These are phyloP conservation scores for Epistrophe grossulariae DNA, from an alignment of 2,888 invertebrate genomes.

Conservation along the genomic window DNA sequence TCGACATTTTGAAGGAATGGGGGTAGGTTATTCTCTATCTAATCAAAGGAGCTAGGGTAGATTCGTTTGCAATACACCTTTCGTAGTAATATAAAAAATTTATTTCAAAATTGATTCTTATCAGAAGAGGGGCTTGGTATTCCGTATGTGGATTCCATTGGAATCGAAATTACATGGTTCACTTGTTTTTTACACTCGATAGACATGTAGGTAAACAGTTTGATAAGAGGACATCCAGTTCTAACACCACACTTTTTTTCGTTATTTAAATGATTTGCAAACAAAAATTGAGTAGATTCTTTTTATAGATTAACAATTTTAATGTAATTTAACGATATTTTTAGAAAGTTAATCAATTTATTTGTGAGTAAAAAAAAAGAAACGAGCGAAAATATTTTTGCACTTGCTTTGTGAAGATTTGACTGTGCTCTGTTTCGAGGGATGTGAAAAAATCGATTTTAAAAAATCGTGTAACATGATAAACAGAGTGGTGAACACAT, in stretches of 20 bases:
- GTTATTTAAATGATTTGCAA: not conserved
- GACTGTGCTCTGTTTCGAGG: conserved; percentile 32
- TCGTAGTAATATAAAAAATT: conserved; percentile 13
- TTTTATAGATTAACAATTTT: not conserved
- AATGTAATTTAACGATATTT: conserved; percentile 16
- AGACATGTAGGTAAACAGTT: conserved; percentile 70
- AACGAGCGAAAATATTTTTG: conserved; percentile 56
- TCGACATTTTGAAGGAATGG: conserved; percentile 79
- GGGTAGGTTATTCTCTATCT: conserved; percentile 64
- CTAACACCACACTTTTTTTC: conserved; percentile 19
- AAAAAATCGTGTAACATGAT: conserved; percentile 51
- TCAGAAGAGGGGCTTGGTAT: conserved; percentile 29
- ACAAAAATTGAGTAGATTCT: not conserved
- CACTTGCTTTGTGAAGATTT: conserved; percentile 48
- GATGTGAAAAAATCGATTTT: conserved; percentile 72
- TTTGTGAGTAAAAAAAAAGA: conserved; percentile 41
- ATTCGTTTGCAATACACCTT: conserved; percentile 26
- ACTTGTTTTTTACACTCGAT: conserved; percentile 37
- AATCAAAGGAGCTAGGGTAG: conserved; percentile 35
- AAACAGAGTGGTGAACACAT: conserved; percentile 61
- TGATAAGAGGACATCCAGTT: conserved; percentile 52
- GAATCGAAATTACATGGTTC: conserved; percentile 36
- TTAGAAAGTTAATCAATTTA: conserved; percentile 3
- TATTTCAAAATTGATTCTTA: conserved; percentile 38
- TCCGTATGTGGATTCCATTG: conserved; percentile 49